Evolutionary conservation across 2,888 invertebrate genomes (phyloP), one percentile per base, ranked within the genome.

Genomic region (Odontocerum albicorne): DNA sequence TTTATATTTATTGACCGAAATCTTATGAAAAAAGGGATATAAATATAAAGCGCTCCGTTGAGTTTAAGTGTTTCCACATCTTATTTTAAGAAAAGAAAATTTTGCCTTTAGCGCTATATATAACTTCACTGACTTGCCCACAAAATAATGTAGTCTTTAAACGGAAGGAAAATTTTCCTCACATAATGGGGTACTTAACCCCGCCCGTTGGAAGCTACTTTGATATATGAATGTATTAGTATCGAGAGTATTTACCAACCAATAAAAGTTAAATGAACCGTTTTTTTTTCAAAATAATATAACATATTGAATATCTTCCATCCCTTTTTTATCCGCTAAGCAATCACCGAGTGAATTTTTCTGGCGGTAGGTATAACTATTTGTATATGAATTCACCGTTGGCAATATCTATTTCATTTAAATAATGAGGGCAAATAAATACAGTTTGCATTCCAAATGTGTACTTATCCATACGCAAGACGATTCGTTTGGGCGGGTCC

Each of bases 401-500:
- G 15, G 4, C n/a, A 38, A 15, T 38, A 38, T 38, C 38, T 15
- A 17, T 38, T 38, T 13, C 15, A 15, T 38, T 38, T 35, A 4
- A 35, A 45, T 45, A 45, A 45, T 36, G 35, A 33, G 21, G 15
- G 43, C 16, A 16, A 19, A 51, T 35, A 32, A 35, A 35, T 15
- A 21, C 36, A 20, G 17, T 42, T 50, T 21, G 35, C 19, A 51
- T 36, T 51, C 19, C 36, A 17, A 27, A 38, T 49, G 38, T 38
- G 22, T 36, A 15, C 13, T 38, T 38, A 22, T 32, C 39, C 31
- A 38, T 38, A 52, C 36, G 39, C 39, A 52, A 19, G 45, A 32
- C 16, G 40, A 54, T 46, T 27, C 22, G 22, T 27, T 19, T 21
- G 38, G 47, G 47, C 53, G 53, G n/a, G 39, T 22, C 4, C 36